These are phyloP conservation scores for Tonatia bakeri DNA, from an alignment of 2,113 vertebrate species.

Conservation along the genomic window DNA sequence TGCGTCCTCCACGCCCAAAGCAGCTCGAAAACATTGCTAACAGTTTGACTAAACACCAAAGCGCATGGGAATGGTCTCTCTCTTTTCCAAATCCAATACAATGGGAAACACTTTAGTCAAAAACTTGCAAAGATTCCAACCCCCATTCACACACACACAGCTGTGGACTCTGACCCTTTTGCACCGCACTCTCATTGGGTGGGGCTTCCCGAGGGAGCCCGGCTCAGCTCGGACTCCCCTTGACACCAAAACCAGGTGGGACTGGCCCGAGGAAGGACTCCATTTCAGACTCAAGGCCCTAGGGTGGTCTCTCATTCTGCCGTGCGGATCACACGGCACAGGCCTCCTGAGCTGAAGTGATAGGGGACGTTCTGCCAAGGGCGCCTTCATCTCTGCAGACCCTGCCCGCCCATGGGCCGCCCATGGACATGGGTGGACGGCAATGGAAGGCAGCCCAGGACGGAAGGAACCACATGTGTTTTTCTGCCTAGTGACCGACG, in stretches of 20 bases:
- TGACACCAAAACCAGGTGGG: background rate
- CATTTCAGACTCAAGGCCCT: background rate
- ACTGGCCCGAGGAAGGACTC: background rate
- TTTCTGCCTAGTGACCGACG: background rate
- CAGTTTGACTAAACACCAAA: background rate
- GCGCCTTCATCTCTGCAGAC: background rate
- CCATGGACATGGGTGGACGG: background rate
- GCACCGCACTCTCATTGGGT: background rate
- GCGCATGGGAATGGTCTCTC: background rate
- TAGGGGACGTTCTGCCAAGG: background rate
- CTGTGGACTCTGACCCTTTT: background rate
- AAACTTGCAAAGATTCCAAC: background rate
- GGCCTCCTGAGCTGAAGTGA: background rate
- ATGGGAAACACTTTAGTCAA: background rate
- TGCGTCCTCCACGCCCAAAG: background rate
- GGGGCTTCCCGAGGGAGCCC: background rate
- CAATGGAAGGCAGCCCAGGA: slow-evolving; percentile 31
- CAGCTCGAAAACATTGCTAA: background rate
- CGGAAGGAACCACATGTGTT: background rate
- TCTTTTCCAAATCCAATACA: background rate
- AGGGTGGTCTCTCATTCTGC: slow-evolving; percentile 22
- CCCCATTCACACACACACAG: background rate
- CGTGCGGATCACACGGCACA: background rate
- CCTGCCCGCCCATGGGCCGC: background rate
- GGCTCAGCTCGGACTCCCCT: background rate